These are phyloP conservation scores for Andrena fulva DNA, from an alignment of 2,888 invertebrate genomes.

Conservation along the genomic window DNA sequence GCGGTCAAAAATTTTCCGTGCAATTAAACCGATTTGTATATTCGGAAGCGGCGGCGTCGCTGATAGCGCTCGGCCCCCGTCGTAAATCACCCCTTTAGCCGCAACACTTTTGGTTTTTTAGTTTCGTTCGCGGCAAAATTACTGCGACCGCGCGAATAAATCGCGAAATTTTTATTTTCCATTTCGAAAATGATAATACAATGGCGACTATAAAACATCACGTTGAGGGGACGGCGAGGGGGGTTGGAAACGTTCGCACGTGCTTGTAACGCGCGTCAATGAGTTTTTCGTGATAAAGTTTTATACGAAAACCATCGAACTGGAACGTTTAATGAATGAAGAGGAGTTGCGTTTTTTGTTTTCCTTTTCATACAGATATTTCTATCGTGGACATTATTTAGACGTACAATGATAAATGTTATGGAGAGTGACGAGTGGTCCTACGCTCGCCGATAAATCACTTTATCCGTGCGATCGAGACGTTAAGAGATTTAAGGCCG, in stretches of 20 bases:
- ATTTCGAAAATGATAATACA: conserved; percentile 23
- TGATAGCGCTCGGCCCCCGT: conserved; percentile 32
- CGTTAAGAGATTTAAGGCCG: conserved; percentile 1
- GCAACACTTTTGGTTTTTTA: background rate
- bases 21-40: conserved; percentile 78
- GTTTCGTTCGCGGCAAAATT: background rate
- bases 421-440: background rate
- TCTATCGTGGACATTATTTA: background rate
- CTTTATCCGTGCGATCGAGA: conserved; percentile 17
- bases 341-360: background rate
- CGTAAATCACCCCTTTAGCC: conserved; percentile 47
- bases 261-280: conserved; percentile 11
- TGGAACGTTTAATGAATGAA: background rate
- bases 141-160: conserved; percentile 32
- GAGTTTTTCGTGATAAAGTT: background rate
- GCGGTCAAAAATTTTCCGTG: conserved; percentile 75
- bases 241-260: background rate
- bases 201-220: conserved; percentile 32
- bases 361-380: background rate
- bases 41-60: conserved; percentile 53
- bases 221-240: background rate
- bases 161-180: conserved; percentile 43
- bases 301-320: background rate
- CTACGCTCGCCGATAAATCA: background rate
- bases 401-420: background rate